These are phyloP conservation scores for Tautogolabrus adspersus DNA, from an alignment of 2,113 vertebrate species.

Conservation along the genomic window DNA sequence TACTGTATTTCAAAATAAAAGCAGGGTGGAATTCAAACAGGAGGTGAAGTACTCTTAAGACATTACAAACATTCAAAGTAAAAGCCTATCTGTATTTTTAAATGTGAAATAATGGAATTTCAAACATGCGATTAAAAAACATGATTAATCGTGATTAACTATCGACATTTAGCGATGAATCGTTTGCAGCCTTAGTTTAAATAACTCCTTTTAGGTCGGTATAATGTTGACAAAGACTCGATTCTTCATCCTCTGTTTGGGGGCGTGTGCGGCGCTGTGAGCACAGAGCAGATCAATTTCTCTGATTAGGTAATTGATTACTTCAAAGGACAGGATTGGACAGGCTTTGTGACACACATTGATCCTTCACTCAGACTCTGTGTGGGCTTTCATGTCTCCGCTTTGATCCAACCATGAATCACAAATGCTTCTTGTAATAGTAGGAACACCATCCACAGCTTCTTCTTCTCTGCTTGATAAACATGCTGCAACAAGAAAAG, in stretches of 20 bases:
- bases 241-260: not conserved
- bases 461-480: constrained; percentile 27
- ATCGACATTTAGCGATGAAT: too few relatives aligned
- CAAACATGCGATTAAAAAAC: too few relatives aligned
- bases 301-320: constrained; percentile 69
- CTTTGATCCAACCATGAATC: constrained; percentile 24
- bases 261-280: not conserved
- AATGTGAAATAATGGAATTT: too few relatives aligned
- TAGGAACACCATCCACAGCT: not conserved
- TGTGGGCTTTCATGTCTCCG: not conserved
- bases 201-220: not conserved
- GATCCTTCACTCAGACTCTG: constrained; percentile 31
- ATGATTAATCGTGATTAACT: too few relatives aligned
- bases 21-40: too few relatives aligned
- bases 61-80: too few relatives aligned
- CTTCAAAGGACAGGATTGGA: constrained; percentile 58
- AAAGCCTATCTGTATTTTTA: too few relatives aligned
- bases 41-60: too few relatives aligned
- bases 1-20: too few relatives aligned
- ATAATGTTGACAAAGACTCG: not conserved
- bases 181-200: not conserved
- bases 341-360: constrained; percentile 47
- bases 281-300: constrained; percentile 32
- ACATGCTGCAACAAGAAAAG: constrained; percentile 58
- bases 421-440: constrained; percentile 2